phyloP scores from a whole-genome alignment of 2,113 vertebrate genomes.

The Phaetusa simplex region DNA sequence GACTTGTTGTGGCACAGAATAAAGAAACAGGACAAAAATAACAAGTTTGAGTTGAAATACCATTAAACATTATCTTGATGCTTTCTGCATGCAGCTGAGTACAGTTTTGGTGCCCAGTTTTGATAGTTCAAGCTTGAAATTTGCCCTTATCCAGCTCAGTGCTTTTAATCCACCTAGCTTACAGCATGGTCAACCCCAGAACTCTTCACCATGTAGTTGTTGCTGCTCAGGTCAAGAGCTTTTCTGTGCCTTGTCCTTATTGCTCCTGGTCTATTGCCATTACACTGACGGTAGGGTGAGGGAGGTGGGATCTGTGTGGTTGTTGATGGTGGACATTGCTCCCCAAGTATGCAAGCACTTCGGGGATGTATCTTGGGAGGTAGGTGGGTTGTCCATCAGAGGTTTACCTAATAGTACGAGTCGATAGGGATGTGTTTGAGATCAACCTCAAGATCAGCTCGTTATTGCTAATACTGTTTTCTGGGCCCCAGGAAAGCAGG shows the following conservation, averaged over 20 bases:
- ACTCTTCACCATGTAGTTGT: neutral
- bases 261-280: neutral
- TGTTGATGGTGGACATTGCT: neutral
- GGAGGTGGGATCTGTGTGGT: neutral
- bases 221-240: neutral
- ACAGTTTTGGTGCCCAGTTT: neutral
- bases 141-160: neutral
- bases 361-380: neutral
- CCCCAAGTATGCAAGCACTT: neutral
- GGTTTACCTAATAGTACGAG: neutral
- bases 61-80: neutral
- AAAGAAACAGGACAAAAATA: neutral
- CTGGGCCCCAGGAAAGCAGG: neutral
- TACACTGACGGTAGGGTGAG: neutral
- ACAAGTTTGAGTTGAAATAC: neutral
- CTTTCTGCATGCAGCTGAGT: neutral
- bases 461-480: neutral
- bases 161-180: accelerated
- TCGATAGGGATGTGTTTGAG: neutral
- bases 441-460: neutral
- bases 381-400: neutral
- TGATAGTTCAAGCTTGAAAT: neutral
- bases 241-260: neutral
- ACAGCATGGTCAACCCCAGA: neutral
- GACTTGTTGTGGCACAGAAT: neutral